phyloP scores from a whole-genome alignment of 2,888 invertebrate genomes.

The Mimas tiliae region DNA sequence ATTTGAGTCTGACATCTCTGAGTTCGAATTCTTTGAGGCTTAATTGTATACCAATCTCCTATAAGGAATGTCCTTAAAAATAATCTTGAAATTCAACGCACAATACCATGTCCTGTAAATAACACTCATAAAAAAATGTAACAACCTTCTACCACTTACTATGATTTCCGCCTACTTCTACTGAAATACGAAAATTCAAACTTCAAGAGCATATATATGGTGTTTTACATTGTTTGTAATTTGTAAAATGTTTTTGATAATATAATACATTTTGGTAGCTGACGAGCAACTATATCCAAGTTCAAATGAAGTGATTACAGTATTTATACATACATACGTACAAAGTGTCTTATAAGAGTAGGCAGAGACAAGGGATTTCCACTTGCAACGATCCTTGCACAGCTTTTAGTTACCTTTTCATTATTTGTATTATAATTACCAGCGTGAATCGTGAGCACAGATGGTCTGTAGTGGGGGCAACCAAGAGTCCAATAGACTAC shows the following conservation, averaged over 20 bases:
- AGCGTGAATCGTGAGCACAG: too few relatives aligned
- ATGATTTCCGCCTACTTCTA: conserved; percentile 4
- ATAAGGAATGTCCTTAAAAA: background rate
- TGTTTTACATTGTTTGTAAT: background rate
- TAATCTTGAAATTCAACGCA: conserved; percentile 18
- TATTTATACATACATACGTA: too few relatives aligned
- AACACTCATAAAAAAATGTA: conserved; percentile 2
- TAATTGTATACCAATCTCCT: background rate
- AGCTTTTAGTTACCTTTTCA: too few relatives aligned
- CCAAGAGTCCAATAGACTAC: too few relatives aligned
- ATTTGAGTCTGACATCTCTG: background rate
- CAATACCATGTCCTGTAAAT: conserved; percentile 16
- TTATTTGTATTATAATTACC: too few relatives aligned
- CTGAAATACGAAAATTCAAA: background rate
- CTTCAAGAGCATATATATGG: background rate
- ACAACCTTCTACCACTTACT: background rate
- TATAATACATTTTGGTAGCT: background rate
- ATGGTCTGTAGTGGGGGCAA: too few relatives aligned
- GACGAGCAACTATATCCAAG: too few relatives aligned
- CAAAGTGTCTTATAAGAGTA: too few relatives aligned
- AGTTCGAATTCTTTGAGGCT: background rate
- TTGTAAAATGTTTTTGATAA: background rate
- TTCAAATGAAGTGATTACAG: too few relatives aligned
- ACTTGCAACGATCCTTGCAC: too few relatives aligned
- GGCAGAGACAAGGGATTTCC: background rate